Base-by-base conservation (phyloP, 2,113 vertebrate genomes). In the Equus quagga region DNA sequence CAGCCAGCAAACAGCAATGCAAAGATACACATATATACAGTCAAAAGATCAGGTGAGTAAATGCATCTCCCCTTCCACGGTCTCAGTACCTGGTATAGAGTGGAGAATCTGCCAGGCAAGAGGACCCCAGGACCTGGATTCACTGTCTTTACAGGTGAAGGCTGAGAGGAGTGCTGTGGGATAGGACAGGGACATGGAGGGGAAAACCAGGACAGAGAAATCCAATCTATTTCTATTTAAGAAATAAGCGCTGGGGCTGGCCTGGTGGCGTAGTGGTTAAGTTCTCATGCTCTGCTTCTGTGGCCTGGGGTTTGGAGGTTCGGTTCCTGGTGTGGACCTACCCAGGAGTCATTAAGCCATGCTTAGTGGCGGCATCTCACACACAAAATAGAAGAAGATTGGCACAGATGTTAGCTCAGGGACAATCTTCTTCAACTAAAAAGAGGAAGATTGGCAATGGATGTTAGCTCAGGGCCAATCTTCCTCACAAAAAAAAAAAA, bases 181-280 rank as follows among this genome's bases (percentile, higher is more conserved):
- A 2, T 19, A 23, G 19, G 18, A 6, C 5, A 18, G 8, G 3
- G 28, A 8, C 5, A 15, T 8, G 2, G 46, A 73, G 36, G 2
- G 17, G 26, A 67, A 72, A 65, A 15, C 13, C 54, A 31, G 18
- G 9, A 46, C n/a, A 70, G 51, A 56, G 49, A 89, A 14, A 7
- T 31, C 62, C 8, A 31, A 21, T 13, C 3, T 67, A 14, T 70
- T 72, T 44, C 49, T 75, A 11, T 19, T 18, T 14, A 44, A 31
- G 28, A 72, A 70, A 31, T 79, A 41, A 54, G 4, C 36, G 36
- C 36, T 41, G 36, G 36, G 36, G 36, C 36, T 41, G 36, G 36
- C 36, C 36, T 41, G 36, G 36, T 41, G 36, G 3, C 2, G 3
- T 41, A 41, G 36, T 41, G 36, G 36, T 41, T 41, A 41, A 41